phyloP scores from a whole-genome alignment of 2,888 invertebrate genomes.

The Caprella mutica region DNA sequence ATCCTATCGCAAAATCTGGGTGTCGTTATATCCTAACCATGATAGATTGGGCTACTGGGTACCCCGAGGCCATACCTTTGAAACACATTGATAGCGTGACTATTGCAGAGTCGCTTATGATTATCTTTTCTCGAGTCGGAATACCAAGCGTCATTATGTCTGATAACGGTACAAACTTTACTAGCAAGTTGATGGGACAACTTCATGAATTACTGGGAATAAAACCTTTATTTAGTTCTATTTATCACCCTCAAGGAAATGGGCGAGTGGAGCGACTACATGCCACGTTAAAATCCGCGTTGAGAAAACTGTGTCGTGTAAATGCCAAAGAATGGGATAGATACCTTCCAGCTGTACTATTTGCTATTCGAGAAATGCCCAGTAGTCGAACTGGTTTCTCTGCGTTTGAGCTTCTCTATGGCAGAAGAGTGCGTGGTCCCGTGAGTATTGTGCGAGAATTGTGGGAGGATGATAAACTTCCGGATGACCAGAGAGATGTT shows the following conservation, averaged over 20 bases:
- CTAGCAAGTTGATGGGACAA: neutral
- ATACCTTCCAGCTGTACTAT: constrained; percentile 1
- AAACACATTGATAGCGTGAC: neutral
- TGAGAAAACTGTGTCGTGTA: neutral
- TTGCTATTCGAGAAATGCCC: constrained; percentile 13
- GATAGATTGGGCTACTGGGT: constrained; percentile 6
- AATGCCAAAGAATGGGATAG: neutral
- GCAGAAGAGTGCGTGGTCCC: constrained; percentile 1
- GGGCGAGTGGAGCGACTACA: constrained; percentile 9
- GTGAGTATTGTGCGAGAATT: constrained; percentile 1
- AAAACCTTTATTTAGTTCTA: constrained; percentile 3
- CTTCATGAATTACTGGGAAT: constrained; percentile 2
- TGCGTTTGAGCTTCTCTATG: constrained; percentile 11
- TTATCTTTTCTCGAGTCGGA: constrained; percentile 1
- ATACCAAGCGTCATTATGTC: constrained; percentile 1
- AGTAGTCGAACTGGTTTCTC: constrained; percentile 14
- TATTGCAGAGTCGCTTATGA: neutral
- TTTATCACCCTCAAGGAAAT: constrained; percentile 5
- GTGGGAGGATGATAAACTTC: constrained; percentile 1
- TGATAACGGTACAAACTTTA: neutral
- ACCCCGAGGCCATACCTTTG: constrained; percentile 8
- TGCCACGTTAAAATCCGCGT: neutral
- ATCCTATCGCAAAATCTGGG: too few species aligned
- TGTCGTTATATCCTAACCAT: constrained; percentile 9
- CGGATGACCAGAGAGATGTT: neutral